Base-by-base conservation (phyloP, 2,888 invertebrate genomes). In the Antheraea assamensis region DNA sequence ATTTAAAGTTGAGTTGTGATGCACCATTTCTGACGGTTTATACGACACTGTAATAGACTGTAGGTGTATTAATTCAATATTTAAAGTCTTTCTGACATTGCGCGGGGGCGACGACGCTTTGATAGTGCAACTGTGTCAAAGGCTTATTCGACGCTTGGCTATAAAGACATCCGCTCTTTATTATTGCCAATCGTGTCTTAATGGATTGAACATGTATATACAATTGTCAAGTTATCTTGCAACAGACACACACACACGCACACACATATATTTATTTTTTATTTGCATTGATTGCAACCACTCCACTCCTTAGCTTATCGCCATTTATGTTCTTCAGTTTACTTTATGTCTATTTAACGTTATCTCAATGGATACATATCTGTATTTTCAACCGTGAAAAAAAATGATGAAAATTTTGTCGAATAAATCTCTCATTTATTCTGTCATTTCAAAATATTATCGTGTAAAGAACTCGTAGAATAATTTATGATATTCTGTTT, bases 21-120 rank as follows among this genome's bases (percentile, higher is more conserved):
- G 72, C 77, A 78, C 83, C 78, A 76, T 79, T 78, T 76, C 72
- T 76, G 81, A 76, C 58, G 82, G 78, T 74, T 87, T 81, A 80
- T 79, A 85, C 84, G 87, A 85, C 87, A 87, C 87, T 87, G 88
- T 87, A 84, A 80, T 81, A 79, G 77, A 74, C 74, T 83, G 92
- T 92, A 89, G 91, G 92, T 87, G 91, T 90, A 85, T 89, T 88
- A 88, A 88, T 89, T 88, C 85, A 86, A 88, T 85, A 87, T 89
- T 87, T 83, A 87, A 89, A 90, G 85, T 83, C 83, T 87, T 88
- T 87, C 87, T 81, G 85, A 81, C 81, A 82, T 75, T 70, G 78
- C 75, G 89, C 86, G 90, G 90, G 87, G 90, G 91, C 89, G 89
- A 83, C 75, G 73, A 79, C 75, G 76, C 77, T 85, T 85, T 86